These are phyloP conservation scores for Urocyon cinereoargenteus DNA, from an alignment of 2,797 vertebrate genomes.

Conservation along the genomic window DNA sequence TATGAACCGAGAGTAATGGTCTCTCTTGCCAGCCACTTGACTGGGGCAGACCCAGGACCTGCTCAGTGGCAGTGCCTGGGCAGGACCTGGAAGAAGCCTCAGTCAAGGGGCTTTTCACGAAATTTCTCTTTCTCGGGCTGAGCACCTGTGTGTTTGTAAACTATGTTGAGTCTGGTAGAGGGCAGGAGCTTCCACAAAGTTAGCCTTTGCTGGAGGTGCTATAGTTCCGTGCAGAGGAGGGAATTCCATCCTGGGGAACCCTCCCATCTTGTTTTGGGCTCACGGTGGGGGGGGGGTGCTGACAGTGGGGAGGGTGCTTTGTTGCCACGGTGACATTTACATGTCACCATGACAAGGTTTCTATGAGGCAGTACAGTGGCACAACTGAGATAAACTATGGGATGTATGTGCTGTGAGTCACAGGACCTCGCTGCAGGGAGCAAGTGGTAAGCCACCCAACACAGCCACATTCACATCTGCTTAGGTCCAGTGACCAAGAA, in stretches of 20 bases:
- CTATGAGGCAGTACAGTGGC: constrained; percentile 88
- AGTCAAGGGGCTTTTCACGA: background rate
- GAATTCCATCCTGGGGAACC: constrained; percentile 62
- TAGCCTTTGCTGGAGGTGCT: background rate
- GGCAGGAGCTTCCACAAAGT: background rate
- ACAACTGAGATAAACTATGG: constrained; percentile 90
- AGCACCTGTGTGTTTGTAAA: background rate
- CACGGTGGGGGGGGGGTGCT: background rate
- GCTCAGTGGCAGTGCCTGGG: background rate
- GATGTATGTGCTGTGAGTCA: constrained; percentile 88
- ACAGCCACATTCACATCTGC: constrained; percentile 68
- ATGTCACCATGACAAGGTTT: constrained; percentile 91
- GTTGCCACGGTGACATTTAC: constrained; percentile 89
- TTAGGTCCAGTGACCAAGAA: constrained; percentile 70
- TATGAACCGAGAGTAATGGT: background rate
- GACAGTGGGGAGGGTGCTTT: constrained; percentile 83
- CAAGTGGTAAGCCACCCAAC: constrained; percentile 84
- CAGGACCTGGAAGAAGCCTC: background rate
- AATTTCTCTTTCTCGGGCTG: background rate
- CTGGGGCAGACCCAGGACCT: background rate
- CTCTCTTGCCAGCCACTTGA: background rate
- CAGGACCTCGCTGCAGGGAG: constrained; percentile 86
- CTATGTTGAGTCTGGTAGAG: background rate
- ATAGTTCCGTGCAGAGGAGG: background rate
- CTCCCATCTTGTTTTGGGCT: constrained; percentile 82